Base-by-base conservation (phyloP, 2,113 vertebrate genomes). In the Diglossa brunneiventris region DNA sequence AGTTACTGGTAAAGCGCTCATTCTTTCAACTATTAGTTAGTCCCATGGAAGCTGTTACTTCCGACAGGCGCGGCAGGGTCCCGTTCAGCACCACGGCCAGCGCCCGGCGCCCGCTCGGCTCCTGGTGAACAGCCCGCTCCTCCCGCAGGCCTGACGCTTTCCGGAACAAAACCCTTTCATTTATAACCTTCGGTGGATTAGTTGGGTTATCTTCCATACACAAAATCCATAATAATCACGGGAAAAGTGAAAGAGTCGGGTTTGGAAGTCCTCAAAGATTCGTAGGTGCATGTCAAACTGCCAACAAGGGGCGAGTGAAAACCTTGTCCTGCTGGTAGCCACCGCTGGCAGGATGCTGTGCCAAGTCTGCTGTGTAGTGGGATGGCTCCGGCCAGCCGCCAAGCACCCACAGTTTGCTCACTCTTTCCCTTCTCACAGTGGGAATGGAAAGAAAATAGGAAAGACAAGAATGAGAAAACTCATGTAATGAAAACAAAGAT, bases 1-100 rank as follows among this genome's bases (percentile, higher is more conserved):
- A 56, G 17, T 18, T 17, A 19, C 21, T 13, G 3, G 17, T 22
- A 3, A 58, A 46, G 6, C 2, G 26, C 37, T 84, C 13, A 0
- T 1, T 28, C 55, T 64, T 90, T 20, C 55, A 33, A 0, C 11
- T 21, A 0, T 14, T 15, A 13, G 22, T 9, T 39, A 5, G 10
- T 62, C 8, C 52, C 28, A 0, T 1, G 0, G 13, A 33, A 33
- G 47, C 2, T 9, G 7, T 31, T 8, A 1, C 2, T 27, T 7
- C 55, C 8, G 8, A 7, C 63, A 7, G 64, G n/a, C 33, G 52
- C 14, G 3, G 2, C 11, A 0, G 1, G 41, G 14, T 41, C 23
- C 11, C 4, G 1, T 21, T 62, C 62, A 91, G 90, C 53, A 88
- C 75, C 86, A 44, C 5, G 58, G 85, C 41, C 79, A 93, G 94